Base-by-base conservation (phyloP, 2,797 vertebrate genomes). In the Melopsittacus undulatus region DNA sequence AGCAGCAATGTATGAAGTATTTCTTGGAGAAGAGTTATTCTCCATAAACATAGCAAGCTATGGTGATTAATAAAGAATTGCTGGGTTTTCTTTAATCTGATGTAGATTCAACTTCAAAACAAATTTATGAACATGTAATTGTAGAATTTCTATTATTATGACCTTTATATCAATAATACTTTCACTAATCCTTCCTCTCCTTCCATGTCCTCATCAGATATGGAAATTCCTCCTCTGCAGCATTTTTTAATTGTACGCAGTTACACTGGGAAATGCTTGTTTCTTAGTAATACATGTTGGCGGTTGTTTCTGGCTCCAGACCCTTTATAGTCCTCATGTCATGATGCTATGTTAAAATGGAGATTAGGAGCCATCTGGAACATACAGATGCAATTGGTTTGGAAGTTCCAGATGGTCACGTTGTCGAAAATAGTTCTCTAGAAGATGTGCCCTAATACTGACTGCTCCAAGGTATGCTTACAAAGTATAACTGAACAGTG, bases 41-140 rank as follows among this genome's bases (percentile, higher is more conserved):
- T 56, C 14, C 7, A 13, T 11, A 46, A 34, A 48, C 0, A 34
- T 32, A 30, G 4, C 27, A 7, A 32, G 7, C 27, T 22, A 0
- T 43, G 8, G 30, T 52, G n/a, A 34, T 38, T 32, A 14, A 22
- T 34, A 9, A 63, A 32, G 40, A 59, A 49, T 36, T 46, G 10
- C 43, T 64, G 11, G 34, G 14, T 52, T 57, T 73, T 51, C 54
- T 42, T 40, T 29, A 68, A 36, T 11, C 5, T 49, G 17, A 13
- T 54, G 13, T 45, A 34, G 42, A 56, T 62, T 46, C 26, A 51
- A 21, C 45, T 78, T 68, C 48, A 69, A 45, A 77, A 54, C 14
- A 45, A 34, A 18, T 46, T 48, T 26, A 9, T 4, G 27, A 48
- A 14, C 13, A 26, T 16, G 24, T 49, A 9, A 11, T 32, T 57